These are phyloP conservation scores for Asteroscopus sphinx DNA, from an alignment of 2,888 invertebrate species.

Conservation along the genomic window DNA sequence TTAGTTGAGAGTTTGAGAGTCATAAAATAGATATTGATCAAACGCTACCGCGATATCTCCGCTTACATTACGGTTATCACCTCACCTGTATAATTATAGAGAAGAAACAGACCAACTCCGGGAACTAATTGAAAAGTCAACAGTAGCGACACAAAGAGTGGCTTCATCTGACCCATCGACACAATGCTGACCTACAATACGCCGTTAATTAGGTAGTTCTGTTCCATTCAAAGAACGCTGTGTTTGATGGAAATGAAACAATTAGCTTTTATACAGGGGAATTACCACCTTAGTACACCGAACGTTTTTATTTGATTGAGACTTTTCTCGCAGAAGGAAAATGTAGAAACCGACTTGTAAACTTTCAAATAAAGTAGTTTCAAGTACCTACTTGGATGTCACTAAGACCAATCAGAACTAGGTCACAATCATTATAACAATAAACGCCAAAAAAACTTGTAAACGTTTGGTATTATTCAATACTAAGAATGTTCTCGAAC, in stretches of 20 bases:
- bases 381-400: conserved; percentile 58
- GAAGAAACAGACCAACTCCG: conserved; percentile 64
- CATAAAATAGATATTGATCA: conserved; percentile 66
- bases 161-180: conserved; percentile 79
- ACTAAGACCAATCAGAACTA: conserved; percentile 71
- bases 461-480: conserved; percentile 55
- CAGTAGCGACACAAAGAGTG: conserved; percentile 80
- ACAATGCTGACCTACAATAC: conserved; percentile 82
- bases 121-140: conserved; percentile 82
- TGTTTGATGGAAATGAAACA: conserved; percentile 74
- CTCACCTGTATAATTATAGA: conserved; percentile 70
- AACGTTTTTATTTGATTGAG: conserved; percentile 29
- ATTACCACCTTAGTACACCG: conserved; percentile 59
- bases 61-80: conserved; percentile 75
- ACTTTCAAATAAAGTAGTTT: conserved; percentile 28
- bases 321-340: conserved; percentile 16
- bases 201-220: conserved; percentile 82
- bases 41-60: conserved; percentile 53
- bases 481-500: conserved; percentile 56
- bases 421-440: conserved; percentile 83
- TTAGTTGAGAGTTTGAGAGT: conserved; percentile 20
- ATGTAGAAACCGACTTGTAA: conserved; percentile 52
- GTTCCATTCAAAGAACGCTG: conserved; percentile 77
- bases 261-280: conserved; percentile 65
- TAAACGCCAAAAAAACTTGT: conserved; percentile 77